A percentile compares a stretch with the other conserved stretches of the same genome.
phyloP scores from a whole-genome alignment of 2,888 invertebrate species.

The Alsophila aescularia region DNA sequence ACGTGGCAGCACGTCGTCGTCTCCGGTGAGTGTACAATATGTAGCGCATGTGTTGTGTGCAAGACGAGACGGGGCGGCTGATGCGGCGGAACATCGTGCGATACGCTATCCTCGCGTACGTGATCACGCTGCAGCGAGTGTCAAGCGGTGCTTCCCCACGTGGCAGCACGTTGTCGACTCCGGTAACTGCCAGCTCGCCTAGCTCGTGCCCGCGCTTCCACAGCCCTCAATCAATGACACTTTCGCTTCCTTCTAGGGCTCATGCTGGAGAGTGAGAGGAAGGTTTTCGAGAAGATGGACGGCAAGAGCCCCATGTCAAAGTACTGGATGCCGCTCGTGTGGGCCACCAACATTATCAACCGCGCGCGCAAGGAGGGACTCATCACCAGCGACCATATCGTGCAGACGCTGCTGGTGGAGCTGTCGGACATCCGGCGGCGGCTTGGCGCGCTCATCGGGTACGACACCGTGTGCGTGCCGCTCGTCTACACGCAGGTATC shows the following conservation, averaged over 20 bases:
- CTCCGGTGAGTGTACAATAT: neutral
- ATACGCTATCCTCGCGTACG: slow-evolving; percentile 94
- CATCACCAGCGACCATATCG: slow-evolving; percentile 95
- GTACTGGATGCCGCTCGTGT: slow-evolving; percentile 97
- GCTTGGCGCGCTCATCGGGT: slow-evolving; percentile 93
- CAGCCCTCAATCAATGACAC: neutral
- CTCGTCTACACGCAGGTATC: slow-evolving; percentile 95
- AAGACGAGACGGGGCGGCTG: slow-evolving; percentile 95
- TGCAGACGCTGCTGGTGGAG: slow-evolving; percentile 95
- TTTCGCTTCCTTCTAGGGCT: slow-evolving; percentile 84
- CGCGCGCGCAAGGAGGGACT: slow-evolving; percentile 93
- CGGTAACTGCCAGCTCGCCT: slow-evolving; percentile 78
- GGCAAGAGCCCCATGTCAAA: slow-evolving; percentile 94
- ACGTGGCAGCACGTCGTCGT: neutral
- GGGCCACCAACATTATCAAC: slow-evolving; percentile 96
- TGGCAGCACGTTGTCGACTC: slow-evolving; percentile 96
- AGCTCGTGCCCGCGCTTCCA: neutral
- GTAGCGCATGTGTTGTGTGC: slow-evolving; percentile 41
- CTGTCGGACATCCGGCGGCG: slow-evolving; percentile 94
- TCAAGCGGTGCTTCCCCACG: slow-evolving; percentile 94
- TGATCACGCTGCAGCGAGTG: slow-evolving; percentile 94
- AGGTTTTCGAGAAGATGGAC: slow-evolving; percentile 95
- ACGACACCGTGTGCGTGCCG: slow-evolving; percentile 96
- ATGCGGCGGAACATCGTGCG: slow-evolving; percentile 96
- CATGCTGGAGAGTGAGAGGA: slow-evolving; percentile 95